Evolutionary conservation across 2,113 vertebrate genomes (phyloP).

Genomic region (Leptobrachium ailaonicum): DNA sequence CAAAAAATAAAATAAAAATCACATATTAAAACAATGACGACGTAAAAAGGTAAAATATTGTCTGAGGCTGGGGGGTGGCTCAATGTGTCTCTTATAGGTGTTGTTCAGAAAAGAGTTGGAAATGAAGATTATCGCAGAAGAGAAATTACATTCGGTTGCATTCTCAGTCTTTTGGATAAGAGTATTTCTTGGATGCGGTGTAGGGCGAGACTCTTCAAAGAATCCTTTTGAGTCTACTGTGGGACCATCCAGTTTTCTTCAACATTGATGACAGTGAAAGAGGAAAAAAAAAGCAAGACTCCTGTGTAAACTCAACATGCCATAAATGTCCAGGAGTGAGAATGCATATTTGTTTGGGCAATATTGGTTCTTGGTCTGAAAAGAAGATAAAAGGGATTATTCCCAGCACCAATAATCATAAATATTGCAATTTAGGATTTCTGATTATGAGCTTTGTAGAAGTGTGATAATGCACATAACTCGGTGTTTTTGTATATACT

Average conservation of each 20-base stretch:
- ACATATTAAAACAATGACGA: constrained; percentile 81
- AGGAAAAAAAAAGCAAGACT: constrained; percentile 16
- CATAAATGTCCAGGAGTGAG: constrained; percentile 9
- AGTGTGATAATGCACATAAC: too few relatives aligned
- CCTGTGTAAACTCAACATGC: constrained; percentile 25
- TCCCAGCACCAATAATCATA: too few relatives aligned
- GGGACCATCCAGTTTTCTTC: constrained; percentile 9
- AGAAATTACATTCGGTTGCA: constrained; percentile 66
- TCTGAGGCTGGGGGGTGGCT: constrained; percentile 78
- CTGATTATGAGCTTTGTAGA: too few relatives aligned
- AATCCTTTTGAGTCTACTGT: constrained; percentile 24
- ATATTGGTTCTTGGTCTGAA: constrained; percentile 22
- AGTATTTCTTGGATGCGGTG: constrained; percentile 1
- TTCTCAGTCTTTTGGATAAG: neutral
- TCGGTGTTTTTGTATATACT: too few relatives aligned
- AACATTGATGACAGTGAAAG: constrained; percentile 23
- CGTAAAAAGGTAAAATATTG: constrained; percentile 75
- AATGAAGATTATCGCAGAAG: constrained; percentile 67
- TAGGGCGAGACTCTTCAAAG: neutral
- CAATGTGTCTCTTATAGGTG: constrained; percentile 68
- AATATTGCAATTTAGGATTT: too few relatives aligned
- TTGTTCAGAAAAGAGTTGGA: constrained; percentile 71
- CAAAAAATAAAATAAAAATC: constrained; percentile 68
- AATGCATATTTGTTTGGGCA: constrained; percentile 21
- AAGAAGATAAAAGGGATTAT: neutral